Percentiles rank a stretch among this genome's conserved stretches.
Conservation (phyloP, 2,797 vertebrate species). For the Aplochiton taeniatus region DNA sequence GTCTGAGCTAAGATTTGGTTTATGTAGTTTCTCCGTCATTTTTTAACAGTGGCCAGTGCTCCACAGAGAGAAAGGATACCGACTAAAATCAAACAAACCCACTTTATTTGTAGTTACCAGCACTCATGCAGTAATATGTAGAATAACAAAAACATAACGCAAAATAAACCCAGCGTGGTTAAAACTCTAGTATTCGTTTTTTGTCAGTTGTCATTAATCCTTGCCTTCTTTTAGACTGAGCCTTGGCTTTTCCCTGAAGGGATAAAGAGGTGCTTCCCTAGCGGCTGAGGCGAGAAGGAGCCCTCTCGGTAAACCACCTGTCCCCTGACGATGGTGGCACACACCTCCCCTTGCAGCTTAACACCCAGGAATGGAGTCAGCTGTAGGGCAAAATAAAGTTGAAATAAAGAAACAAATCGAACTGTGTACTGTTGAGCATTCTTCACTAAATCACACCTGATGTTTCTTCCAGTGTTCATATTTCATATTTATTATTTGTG, state of each 20-base stretch:
- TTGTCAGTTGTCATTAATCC: no score
- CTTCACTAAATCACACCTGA: neutral
- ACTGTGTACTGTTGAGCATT: no score
- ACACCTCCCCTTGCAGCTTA: conserved; percentile 72
- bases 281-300: conserved; percentile 68
- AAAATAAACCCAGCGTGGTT: neutral
- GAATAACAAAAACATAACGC: neutral
- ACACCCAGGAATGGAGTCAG: conserved; percentile 80
- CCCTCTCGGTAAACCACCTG: conserved; percentile 78
- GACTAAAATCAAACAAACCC: no score
- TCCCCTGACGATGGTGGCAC: conserved; percentile 75
- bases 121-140: no score
- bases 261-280: conserved; percentile 75
- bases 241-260: conserved; percentile 32
- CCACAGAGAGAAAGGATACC: no score
- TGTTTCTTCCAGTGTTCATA: neutral
- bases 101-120: no score
- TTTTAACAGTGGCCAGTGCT: no score
- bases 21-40: no score
- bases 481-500: neutral
- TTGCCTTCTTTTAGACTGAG: neutral
- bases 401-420: neutral
- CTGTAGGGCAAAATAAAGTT: conserved; percentile 54
- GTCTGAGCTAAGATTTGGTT: no score
- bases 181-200: no score